Evolutionary conservation across 1,140 invertebrate species (phyloP).

Genomic region (Amphibalanus amphitrite): DNA sequence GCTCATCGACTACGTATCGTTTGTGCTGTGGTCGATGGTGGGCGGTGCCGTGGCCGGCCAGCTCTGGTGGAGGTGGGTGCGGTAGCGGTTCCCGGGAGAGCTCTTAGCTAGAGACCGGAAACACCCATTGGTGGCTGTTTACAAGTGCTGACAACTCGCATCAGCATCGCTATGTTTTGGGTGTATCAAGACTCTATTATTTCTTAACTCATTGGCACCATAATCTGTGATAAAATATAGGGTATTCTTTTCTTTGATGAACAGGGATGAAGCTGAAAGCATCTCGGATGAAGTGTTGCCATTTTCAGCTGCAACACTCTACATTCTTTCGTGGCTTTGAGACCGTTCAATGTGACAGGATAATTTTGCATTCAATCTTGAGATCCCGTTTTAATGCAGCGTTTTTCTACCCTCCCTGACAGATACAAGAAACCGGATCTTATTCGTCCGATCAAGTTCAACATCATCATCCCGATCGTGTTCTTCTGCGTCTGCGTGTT

Average conservation of each 20-base stretch:
- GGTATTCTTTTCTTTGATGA: too few species aligned
- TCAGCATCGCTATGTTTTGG: background rate
- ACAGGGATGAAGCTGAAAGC: too few species aligned
- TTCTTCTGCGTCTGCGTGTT: slow-evolving; percentile 71
- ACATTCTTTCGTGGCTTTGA: too few species aligned
- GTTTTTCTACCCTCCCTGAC: too few species aligned
- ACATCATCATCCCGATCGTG: slow-evolving; percentile 52
- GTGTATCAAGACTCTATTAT: too few species aligned
- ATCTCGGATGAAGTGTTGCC: too few species aligned
- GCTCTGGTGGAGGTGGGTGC: slow-evolving; percentile 48
- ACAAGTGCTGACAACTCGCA: background rate
- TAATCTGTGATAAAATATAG: background rate
- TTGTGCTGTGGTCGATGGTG: slow-evolving; percentile 79
- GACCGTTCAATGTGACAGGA: too few species aligned
- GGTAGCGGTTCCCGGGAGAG: slow-evolving; percentile 30
- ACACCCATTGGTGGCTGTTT: too few species aligned
- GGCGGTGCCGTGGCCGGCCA: slow-evolving; percentile 70
- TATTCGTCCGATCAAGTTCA: background rate
- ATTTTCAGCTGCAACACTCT: too few species aligned
- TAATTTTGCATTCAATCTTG: too few species aligned
- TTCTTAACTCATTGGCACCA: too few species aligned
- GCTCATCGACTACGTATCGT: slow-evolving; percentile 86
- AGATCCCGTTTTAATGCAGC: too few species aligned
- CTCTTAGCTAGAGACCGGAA: slow-evolving; percentile 6
- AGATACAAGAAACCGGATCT: slow-evolving; percentile 1